phyloP scores from a whole-genome alignment of 2,113 vertebrate genomes.

The Haemorhous mexicanus region DNA sequence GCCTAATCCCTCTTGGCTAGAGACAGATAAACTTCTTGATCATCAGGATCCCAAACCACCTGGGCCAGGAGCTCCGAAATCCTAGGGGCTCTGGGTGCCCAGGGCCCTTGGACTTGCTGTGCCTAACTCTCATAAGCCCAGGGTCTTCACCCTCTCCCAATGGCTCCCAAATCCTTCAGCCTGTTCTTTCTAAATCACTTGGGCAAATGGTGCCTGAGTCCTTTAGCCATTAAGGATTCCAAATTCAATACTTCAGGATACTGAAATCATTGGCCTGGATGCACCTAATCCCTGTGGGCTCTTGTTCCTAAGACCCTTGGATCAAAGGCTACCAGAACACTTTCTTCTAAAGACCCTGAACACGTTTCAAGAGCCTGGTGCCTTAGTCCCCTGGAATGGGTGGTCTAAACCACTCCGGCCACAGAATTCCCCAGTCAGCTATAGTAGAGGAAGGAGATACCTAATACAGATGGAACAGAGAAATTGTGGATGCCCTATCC shows the following conservation, averaged over 20 bases:
- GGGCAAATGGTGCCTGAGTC: not conserved
- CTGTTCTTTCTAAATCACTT: not conserved
- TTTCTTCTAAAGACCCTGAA: not conserved
- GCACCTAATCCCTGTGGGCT: not conserved
- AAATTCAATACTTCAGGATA: not conserved
- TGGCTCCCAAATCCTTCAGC: not conserved
- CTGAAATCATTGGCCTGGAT: not conserved
- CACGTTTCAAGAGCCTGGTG: not conserved
- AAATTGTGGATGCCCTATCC: not conserved
- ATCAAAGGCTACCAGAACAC: not conserved
- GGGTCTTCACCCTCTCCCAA: rapidly evolving
- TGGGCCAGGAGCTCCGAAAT: not conserved
- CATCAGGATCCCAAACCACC: not conserved
- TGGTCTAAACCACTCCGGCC: not conserved
- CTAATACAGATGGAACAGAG: not conserved
- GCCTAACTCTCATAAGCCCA: not conserved
- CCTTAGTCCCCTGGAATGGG: not conserved
- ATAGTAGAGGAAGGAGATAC: not conserved
- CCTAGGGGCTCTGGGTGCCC: not conserved
- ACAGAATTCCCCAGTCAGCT: not conserved
- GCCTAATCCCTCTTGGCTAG: not conserved
- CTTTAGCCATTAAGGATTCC: not conserved
- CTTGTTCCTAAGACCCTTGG: not conserved
- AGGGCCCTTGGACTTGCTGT: not conserved
- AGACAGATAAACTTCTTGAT: not conserved